Base-by-base conservation (phyloP, 1,140 invertebrate genomes). In the Cylas formicarius region DNA sequence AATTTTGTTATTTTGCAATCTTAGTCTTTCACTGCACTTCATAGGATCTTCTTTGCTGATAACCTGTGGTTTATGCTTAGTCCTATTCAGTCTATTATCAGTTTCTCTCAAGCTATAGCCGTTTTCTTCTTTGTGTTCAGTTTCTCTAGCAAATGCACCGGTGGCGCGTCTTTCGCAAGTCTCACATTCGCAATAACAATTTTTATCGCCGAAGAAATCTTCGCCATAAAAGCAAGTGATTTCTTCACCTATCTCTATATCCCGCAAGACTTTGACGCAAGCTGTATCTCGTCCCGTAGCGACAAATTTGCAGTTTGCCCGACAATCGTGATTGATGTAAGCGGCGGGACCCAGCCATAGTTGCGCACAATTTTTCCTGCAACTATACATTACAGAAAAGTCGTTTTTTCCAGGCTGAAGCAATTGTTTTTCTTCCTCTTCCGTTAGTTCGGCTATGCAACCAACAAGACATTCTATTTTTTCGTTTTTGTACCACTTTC, bases 191-290 rank as follows among this genome's bases (percentile, higher is more conserved):
- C 96, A 98, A 50, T 90, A 86, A 61, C 82, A 83, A 71, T 98
- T 99, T 21, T 83, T 81, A 68, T 97, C 93, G 5, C 95, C 96
- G 71, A 98, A 99, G 70, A 98, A 98, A 70, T 97, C 92, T 69
- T 95, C 90, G 5, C 95, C 96, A 72, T 99, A 99, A 67, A 91
- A 95, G 67, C 95, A 98, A 23, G 93, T 97, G 13, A 99, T 95
- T 71, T 99, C 96, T 69, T 98, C 94, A 8, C 91, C 93, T 26
- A 82, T 74, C 57, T 93, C 86, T 54, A 99, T 97, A 60, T 97
- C 91, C 92, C 46, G 73, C 32, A 98, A 68, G 3, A 95, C 92
- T 70, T 95, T 92, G n/a, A 98, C 90, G 71, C 92, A 97, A 5
- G 94, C 94, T 33, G 92, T 96, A 60, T 96, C 91, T 49, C 91